Conservation (phyloP, 1,140 invertebrate species). For the Agrypnia vestita region DNA sequence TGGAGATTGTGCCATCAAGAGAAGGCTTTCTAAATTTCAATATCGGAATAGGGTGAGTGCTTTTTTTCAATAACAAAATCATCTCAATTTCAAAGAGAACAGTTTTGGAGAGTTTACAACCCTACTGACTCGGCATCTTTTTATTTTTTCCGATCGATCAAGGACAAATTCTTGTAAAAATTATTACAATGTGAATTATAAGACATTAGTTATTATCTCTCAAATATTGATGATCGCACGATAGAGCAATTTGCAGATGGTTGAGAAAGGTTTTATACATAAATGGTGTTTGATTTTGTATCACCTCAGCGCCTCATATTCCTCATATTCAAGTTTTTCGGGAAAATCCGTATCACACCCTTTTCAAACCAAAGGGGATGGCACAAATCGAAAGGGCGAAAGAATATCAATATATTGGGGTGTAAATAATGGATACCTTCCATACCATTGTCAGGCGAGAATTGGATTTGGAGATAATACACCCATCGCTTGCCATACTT, state of each 20-base stretch:
- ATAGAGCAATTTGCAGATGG: no score
- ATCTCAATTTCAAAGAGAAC: conserved; percentile 30
- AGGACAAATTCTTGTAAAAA: not conserved
- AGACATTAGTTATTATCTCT: no score
- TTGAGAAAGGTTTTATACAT: no score
- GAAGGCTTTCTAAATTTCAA: conserved; percentile 37
- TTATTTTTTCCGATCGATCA: not conserved
- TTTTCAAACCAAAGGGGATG: conserved; percentile 61
- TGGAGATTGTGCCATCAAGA: conserved; percentile 10
- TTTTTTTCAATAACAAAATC: conserved; percentile 39
- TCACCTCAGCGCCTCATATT: conserved; percentile 22
- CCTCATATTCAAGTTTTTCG: conserved; percentile 10
- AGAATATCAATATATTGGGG: conserved; percentile 62
- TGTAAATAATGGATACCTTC: conserved; percentile 63
- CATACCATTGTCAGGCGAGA: conserved; percentile 61
- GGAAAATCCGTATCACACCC: conserved; percentile 58
- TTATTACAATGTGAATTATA: no score
- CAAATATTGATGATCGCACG: no score
- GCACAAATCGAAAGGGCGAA: conserved; percentile 60
- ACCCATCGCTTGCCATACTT: conserved; percentile 57
- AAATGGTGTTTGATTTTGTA: not conserved
- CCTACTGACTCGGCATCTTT: not conserved
- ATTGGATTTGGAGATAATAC: conserved; percentile 62
- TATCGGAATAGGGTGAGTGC: conserved; percentile 32
- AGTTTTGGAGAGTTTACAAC: not conserved